Evolutionary conservation across 2,113 vertebrate genomes (phyloP).

Genomic region (Sceloporus undulatus): DNA sequence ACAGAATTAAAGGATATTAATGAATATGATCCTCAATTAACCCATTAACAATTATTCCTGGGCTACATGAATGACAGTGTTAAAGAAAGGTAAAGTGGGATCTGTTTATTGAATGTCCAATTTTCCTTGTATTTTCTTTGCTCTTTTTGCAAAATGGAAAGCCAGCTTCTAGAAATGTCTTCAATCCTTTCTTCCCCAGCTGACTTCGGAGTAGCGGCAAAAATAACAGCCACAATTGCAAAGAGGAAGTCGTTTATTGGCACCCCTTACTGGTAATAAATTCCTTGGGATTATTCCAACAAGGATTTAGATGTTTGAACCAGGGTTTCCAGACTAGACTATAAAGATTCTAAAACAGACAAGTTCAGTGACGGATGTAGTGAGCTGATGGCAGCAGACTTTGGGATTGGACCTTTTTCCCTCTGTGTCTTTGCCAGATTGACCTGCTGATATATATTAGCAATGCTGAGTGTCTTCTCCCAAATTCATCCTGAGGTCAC

Average conservation of each 20-base stretch:
- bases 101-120: not conserved
- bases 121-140: not conserved
- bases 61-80: too few relatives aligned
- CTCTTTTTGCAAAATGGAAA: not conserved
- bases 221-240: conserved; percentile 98
- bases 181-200: conserved; percentile 79
- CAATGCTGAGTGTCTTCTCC: not conserved
- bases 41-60: too few relatives aligned
- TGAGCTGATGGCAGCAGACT: not conserved
- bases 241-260: conserved; percentile 99
- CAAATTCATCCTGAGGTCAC: not conserved
- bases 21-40: too few relatives aligned
- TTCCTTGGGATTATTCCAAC: not conserved
- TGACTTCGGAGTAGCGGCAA: conserved; percentile 98
- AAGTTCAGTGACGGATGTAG: not conserved
- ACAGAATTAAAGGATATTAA: too few relatives aligned
- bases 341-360: not conserved
- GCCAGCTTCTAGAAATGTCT: not conserved
- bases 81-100: not conserved
- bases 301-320: not conserved
- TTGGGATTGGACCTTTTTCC: not conserved
- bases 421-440: not conserved
- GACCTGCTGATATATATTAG: not conserved
- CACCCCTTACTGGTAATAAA: conserved; percentile 95
- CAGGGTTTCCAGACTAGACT: conserved; percentile 3